Evolutionary conservation across 1,140 invertebrate species (phyloP).

Genomic region (Hylyphantes graminicola): DNA sequence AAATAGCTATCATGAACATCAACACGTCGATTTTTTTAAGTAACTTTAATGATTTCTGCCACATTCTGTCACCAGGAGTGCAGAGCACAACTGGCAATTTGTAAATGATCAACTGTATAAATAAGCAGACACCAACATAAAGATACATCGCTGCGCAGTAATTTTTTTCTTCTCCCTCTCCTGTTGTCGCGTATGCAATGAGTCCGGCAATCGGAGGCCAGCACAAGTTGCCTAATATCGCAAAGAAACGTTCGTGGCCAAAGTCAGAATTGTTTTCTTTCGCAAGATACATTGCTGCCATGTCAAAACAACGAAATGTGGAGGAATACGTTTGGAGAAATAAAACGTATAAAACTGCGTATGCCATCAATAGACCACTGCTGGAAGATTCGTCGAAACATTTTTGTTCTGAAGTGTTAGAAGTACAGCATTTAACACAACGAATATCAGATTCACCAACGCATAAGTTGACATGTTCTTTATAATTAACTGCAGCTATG

Average conservation of each 20-base stretch:
- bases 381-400: slow-evolving; percentile 45
- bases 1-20: slow-evolving; percentile 1
- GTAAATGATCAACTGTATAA: background rate
- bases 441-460: no score
- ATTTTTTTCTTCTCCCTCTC: background rate
- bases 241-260: slow-evolving; percentile 36
- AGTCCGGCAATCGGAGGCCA: slow-evolving; percentile 6
- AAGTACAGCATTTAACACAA: no score
- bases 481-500: no score
- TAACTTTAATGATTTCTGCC: slow-evolving; percentile 17
- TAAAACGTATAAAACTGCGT: background rate
- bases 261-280: slow-evolving; percentile 46
- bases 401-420: no score
- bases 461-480: background rate
- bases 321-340: slow-evolving; percentile 18
- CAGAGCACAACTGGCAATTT: background rate
- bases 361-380: background rate
- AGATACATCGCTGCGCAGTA: slow-evolving; percentile 20
- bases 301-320: slow-evolving; percentile 25
- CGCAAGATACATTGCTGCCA: slow-evolving; percentile 17
- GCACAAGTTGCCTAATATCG: background rate
- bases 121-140: background rate
- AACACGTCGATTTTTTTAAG: slow-evolving; percentile 23
- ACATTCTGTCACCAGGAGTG: slow-evolving; percentile 13
- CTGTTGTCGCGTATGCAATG: background rate